Evolutionary conservation across 2,113 vertebrate species (phyloP), one percentile per base, ranked within the genome.

Genomic region (Clarias batrachus): DNA sequence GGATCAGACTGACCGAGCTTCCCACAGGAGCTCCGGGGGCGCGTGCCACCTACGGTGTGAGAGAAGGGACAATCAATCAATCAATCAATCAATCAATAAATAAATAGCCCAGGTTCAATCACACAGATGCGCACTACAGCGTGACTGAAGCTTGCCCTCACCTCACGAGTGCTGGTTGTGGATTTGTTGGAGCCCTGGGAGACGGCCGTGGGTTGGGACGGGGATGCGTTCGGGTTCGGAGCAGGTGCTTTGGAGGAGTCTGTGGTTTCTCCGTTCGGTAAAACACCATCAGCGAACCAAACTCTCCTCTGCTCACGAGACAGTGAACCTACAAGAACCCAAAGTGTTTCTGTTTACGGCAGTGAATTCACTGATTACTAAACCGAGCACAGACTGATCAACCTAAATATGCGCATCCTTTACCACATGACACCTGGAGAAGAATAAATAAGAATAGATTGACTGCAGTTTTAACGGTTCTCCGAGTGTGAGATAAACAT

Each of bases 221-320:
- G 94, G 37, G 94, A 89, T 59, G 95, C 94, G 78, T 95, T 95
- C 57, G 95, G 94, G 83, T 95, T 95, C 91, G 95, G 93, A 86
- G 94, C 88, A 19, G 95, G 94, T 88, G 94, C 94, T 93, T 97
- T 98, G 90, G 96, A 93, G 89, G 97, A 95, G 91, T 99, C 97
- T 0, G 97, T 94, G 85, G 96, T 92, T 92, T 99, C 98, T 87
- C 98, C 97, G 76, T 98, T 99, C 17, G 97, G 97, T 85, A 99
- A 95, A 91, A 99, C 94, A 12, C 97, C 98, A 89, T 99, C 98
- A 23, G 97, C 97, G 92, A 98, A 99, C 97, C 97, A 99, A 92
- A 99, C 97, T 92, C 97, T 95, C 88, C 97, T 96, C 93, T 99
- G 97, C 86, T 99, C 98, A 90, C 97, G 95, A 62, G 97, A 92